Evolutionary conservation across 37 sponge, comb jelly and placozoan species (phyloP).

Genomic region (Hormiphora californensis): DNA sequence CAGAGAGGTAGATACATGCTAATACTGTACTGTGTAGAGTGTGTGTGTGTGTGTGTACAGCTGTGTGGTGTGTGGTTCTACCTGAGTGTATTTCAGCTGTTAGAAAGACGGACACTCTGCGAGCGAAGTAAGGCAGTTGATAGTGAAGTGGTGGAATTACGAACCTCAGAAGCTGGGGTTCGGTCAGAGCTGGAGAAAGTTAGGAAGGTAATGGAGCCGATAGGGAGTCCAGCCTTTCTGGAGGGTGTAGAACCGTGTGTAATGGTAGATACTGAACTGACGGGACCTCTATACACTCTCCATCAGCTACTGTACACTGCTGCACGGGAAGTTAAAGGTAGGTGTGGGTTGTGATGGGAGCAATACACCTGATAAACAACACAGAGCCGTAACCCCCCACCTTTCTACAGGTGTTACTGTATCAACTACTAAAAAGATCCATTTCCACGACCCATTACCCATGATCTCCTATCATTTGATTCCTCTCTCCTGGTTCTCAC

Average conservation of each 20-base stretch:
- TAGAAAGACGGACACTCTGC: constrained; percentile 2
- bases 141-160: background rate
- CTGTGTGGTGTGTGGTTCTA: too few species aligned
- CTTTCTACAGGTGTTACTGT: too few species aligned
- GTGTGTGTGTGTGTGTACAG: background rate
- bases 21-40: background rate
- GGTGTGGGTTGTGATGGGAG: too few species aligned
- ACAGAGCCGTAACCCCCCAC: too few species aligned
- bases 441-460: too few species aligned
- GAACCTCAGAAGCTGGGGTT: constrained; percentile 1
- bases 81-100: background rate
- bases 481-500: constrained; percentile 32
- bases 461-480: too few species aligned
- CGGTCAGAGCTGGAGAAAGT: constrained; percentile 26
- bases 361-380: too few species aligned
- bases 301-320: constrained; percentile 1
- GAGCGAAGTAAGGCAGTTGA: background rate
- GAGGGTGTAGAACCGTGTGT: constrained; percentile 31
- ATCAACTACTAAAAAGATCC: too few species aligned
- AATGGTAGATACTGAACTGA: background rate
- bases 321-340: background rate
- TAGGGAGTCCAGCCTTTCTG: constrained; percentile 20
- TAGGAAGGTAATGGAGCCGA: constrained; percentile 32
- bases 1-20: too few species aligned
- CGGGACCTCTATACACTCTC: constrained; percentile 48